Evolutionary conservation across 2,113 vertebrate species (phyloP).

Genomic region (Hemiprocne comata): DNA sequence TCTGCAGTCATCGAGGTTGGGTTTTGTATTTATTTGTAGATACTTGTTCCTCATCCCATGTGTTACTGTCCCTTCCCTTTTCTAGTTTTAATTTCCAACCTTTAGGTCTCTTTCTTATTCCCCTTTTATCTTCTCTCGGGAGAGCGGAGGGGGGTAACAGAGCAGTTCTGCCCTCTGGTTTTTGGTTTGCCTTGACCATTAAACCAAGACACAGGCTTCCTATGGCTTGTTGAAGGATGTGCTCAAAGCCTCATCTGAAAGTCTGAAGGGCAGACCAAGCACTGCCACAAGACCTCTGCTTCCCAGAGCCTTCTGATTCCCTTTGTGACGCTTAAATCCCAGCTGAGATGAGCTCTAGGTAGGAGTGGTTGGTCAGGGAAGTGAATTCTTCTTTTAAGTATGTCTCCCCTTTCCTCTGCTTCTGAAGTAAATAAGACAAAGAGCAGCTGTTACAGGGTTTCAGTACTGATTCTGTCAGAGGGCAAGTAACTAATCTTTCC

Average conservation of each 20-base stretch:
- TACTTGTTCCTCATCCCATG: too few relatives aligned
- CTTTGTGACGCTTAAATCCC: conserved; percentile 32
- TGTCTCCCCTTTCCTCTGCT: background rate
- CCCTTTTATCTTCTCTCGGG: too few relatives aligned
- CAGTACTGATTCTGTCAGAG: background rate
- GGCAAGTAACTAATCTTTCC: background rate
- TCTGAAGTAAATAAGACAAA: background rate
- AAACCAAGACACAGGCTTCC: background rate
- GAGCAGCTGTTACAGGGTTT: background rate
- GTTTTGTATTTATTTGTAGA: too few relatives aligned
- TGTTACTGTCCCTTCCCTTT: too few relatives aligned
- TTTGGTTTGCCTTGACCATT: too few relatives aligned
- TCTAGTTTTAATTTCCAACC: too few relatives aligned
- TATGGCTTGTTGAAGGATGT: background rate
- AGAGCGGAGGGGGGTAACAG: too few relatives aligned
- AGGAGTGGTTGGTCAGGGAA: background rate
- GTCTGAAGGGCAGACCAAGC: background rate
- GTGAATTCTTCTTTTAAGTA: background rate
- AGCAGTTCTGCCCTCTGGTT: too few relatives aligned
- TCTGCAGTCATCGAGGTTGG: too few relatives aligned
- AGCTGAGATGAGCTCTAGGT: conserved; percentile 1
- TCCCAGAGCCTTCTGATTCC: conserved; percentile 51
- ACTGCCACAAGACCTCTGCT: background rate
- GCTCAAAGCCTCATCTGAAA: background rate
- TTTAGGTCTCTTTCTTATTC: too few relatives aligned